Conservation (phyloP, 2,888 invertebrate genomes). For the Drosophila crucigera region DNA sequence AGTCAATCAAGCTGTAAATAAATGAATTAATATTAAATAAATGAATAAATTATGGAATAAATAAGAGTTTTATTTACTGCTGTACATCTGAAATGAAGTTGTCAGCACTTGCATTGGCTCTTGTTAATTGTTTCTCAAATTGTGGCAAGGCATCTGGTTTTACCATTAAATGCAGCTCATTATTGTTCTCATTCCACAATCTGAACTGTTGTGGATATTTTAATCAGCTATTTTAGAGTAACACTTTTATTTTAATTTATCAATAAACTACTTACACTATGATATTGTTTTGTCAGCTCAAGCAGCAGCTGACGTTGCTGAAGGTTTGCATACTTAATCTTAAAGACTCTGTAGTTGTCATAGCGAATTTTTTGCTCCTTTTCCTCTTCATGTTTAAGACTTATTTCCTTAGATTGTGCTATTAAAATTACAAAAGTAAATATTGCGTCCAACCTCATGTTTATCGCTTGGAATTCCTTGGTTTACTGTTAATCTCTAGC, state of each 20-base stretch:
- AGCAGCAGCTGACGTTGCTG: conserved; percentile 27
- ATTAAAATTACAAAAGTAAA: background rate
- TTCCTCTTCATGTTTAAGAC: background rate
- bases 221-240: background rate
- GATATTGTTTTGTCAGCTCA: conserved; percentile 12
- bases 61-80: conserved; percentile 60
- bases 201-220: conserved; percentile 38
- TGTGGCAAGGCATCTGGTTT: conserved; percentile 86
- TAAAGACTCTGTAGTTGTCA: conserved; percentile 41
- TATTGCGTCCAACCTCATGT: conserved; percentile 22
- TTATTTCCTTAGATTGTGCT: conserved; percentile 1
- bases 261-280: conserved; percentile 39
- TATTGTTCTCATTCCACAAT: conserved; percentile 59
- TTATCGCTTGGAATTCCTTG: background rate
- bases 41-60: background rate
- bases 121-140: conserved; percentile 57
- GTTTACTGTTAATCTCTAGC: conserved; percentile 2
- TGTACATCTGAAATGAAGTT: conserved; percentile 87
- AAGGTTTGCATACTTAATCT: conserved; percentile 8
- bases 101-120: conserved; percentile 78
- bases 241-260: background rate
- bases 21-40: background rate
- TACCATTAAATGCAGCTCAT: conserved; percentile 86
- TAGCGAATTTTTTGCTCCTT: conserved; percentile 30
- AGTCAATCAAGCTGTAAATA: conserved; percentile 85